Percentiles rank a stretch among this genome's conserved stretches.
These are phyloP conservation scores for Campylorhamphus procurvoides DNA, from an alignment of 2,113 vertebrate species.

Conservation along the genomic window DNA sequence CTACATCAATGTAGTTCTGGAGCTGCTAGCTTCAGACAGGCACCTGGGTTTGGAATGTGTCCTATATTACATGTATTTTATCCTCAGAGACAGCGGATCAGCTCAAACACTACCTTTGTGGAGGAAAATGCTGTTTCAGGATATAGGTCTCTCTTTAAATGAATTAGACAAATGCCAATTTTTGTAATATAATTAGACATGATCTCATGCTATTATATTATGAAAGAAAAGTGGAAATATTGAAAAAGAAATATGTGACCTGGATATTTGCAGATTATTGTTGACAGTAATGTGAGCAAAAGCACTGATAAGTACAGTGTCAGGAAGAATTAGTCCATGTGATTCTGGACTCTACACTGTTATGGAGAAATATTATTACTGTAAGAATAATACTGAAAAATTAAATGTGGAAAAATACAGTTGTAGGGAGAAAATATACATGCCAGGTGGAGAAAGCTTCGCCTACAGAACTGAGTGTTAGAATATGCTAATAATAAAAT, in stretches of 20 bases:
- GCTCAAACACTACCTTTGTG: neutral
- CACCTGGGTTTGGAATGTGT: neutral
- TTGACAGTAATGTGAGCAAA: conserved; percentile 37
- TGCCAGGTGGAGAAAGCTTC: conserved; percentile 45
- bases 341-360: neutral
- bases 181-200: conserved; percentile 4
- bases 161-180: neutral
- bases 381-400: conserved; percentile 33
- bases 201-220: conserved; percentile 17
- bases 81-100: neutral
- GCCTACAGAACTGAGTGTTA: conserved; percentile 49
- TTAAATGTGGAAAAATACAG: conserved; percentile 48
- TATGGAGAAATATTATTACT: conserved; percentile 26
- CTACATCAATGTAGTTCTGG: neutral
- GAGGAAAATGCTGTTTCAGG: conserved; percentile 7
- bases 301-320: conserved; percentile 2
- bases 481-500: conserved; percentile 63
- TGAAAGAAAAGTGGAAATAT: conserved; percentile 39
- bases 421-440: conserved; percentile 23
- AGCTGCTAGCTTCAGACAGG: neutral
- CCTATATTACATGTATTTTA: neutral
- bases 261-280: conserved; percentile 37
- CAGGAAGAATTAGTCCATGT: conserved; percentile 8
- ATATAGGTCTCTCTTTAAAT: neutral
- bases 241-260: conserved; percentile 26